Percentiles rank a stretch among this genome's conserved stretches.
Conservation (phyloP, 2,888 invertebrate species). For the Portevinia maculata region DNA sequence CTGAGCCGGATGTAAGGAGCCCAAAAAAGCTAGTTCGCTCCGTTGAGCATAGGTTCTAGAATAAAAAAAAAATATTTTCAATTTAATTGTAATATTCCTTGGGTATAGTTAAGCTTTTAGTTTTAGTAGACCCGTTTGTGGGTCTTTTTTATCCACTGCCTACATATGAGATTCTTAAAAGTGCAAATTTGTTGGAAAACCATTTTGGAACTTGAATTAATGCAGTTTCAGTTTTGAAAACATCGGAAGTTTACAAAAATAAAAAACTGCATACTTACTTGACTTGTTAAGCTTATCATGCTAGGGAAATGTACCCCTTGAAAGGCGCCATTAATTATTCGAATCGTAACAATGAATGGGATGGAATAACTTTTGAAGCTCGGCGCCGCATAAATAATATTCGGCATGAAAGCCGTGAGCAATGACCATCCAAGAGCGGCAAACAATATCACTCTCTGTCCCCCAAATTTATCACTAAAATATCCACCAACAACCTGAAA, state of each 20-base stretch:
- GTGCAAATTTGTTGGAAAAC: too few species aligned
- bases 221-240: too few species aligned
- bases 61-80: slow-evolving; percentile 12
- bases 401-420: slow-evolving; percentile 85
- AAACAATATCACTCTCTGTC: slow-evolving; percentile 86
- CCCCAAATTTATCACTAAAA: slow-evolving; percentile 86
- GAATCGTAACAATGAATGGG: slow-evolving; percentile 84
- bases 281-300: slow-evolving; percentile 87
- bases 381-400: slow-evolving; percentile 83
- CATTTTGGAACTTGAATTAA: too few species aligned
- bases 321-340: slow-evolving; percentile 87
- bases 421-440: slow-evolving; percentile 86
- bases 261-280: slow-evolving; percentile 76
- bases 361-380: slow-evolving; percentile 82
- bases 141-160: too few species aligned
- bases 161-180: too few species aligned
- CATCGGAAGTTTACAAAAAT: background rate
- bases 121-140: too few species aligned
- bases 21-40: slow-evolving; percentile 88
- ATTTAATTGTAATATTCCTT: too few species aligned
- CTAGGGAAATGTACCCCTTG: slow-evolving; percentile 88
- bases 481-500: slow-evolving; percentile 84
- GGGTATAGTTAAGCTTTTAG: too few species aligned
- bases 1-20: slow-evolving; percentile 86
- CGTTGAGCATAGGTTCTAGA: slow-evolving; percentile 85